A percentile compares a stretch with the other conserved stretches of the same genome.
These are phyloP conservation scores for Pheosia gnoma DNA, from an alignment of 2,888 invertebrate genomes.

Conservation along the genomic window DNA sequence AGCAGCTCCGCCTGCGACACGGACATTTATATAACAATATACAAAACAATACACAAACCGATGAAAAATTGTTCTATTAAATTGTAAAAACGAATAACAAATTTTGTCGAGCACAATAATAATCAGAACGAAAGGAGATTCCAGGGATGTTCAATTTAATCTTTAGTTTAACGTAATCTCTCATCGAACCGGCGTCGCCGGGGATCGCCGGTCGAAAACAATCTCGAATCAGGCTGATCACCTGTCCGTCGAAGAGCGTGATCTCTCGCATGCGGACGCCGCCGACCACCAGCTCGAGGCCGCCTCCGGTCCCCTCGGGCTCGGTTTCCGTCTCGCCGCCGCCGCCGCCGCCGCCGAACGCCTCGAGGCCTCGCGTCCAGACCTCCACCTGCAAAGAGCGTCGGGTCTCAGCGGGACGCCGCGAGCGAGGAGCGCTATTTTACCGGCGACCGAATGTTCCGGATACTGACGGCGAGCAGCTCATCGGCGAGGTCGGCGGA, in stretches of 20 bases:
- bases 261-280: conserved; percentile 53
- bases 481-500: conserved; percentile 20
- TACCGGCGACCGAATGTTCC: too few relatives aligned
- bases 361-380: conserved; percentile 57
- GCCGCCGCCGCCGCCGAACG: conserved; percentile 34
- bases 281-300: conserved; percentile 53
- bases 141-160: too few relatives aligned
- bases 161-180: neutral
- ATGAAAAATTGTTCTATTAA: too few relatives aligned
- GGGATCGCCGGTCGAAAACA: neutral
- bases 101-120: too few relatives aligned
- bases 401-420: neutral
- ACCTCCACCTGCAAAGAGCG: conserved; percentile 46
- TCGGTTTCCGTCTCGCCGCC: conserved; percentile 30
- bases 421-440: neutral
- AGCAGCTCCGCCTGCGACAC: conserved; percentile 60
- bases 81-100: too few relatives aligned
- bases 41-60: too few relatives aligned
- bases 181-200: neutral
- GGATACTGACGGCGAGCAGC: conserved; percentile 37
- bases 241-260: conserved; percentile 48
- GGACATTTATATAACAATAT: too few relatives aligned
- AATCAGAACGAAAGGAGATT: too few relatives aligned
- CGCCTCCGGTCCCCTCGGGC: conserved; percentile 43
- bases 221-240: conserved; percentile 3